A percentile compares a stretch with the other conserved stretches of the same genome.
phyloP scores from a whole-genome alignment of 2,113 vertebrate species.

The Falco punctatus region DNA sequence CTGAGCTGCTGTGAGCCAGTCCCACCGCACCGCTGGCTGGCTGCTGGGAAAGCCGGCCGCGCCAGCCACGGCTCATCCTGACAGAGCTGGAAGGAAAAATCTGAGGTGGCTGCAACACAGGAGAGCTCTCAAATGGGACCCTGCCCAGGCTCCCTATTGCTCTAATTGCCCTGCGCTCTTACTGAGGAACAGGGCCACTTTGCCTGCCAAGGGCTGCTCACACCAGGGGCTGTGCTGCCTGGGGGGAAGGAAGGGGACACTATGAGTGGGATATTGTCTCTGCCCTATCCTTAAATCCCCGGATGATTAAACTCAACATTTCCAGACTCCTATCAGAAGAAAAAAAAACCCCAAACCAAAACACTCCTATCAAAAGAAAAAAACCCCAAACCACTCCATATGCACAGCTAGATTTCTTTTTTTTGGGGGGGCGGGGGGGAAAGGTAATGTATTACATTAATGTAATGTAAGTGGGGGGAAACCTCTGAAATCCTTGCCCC shows the following conservation, averaged over 20 bases:
- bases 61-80: background rate
- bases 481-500: background rate
- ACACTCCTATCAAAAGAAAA: too few relatives aligned
- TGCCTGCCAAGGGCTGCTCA: background rate
- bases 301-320: background rate
- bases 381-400: too few relatives aligned
- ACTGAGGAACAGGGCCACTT: background rate
- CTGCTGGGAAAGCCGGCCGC: background rate
- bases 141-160: background rate
- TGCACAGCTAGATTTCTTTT: too few relatives aligned
- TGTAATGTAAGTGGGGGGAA: background rate
- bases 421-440: too few relatives aligned
- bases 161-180: background rate
- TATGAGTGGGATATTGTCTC: background rate
- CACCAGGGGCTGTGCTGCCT: background rate
- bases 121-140: background rate
- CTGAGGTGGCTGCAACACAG: accelerated
- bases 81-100: background rate
- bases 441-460: background rate
- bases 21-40: accelerated
- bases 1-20: background rate
- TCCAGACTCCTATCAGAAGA: background rate
- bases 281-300: background rate
- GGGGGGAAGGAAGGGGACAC: background rate
- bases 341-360: background rate